phyloP scores from a whole-genome alignment of 2,888 invertebrate genomes.

The Andricus curvator region DNA sequence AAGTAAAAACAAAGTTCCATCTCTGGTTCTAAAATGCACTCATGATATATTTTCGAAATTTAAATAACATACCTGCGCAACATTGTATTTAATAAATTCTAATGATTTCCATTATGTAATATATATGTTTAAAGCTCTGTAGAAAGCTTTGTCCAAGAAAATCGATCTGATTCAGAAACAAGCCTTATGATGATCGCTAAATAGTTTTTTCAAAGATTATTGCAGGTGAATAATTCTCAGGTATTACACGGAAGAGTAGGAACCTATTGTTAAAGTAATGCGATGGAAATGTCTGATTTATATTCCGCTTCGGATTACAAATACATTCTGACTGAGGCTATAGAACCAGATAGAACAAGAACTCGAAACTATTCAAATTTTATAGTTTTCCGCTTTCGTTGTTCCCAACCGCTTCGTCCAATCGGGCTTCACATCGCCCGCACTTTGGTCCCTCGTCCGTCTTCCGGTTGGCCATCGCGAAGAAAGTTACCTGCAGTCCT shows the following conservation, averaged over 20 bases:
- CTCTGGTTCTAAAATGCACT: background rate
- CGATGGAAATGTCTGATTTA: slow-evolving; percentile 11
- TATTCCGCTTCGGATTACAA: slow-evolving; percentile 12
- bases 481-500: slow-evolving; percentile 45
- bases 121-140: background rate
- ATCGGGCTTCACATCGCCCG: slow-evolving; percentile 41
- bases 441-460: slow-evolving; percentile 11
- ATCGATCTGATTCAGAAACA: background rate
- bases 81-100: background rate
- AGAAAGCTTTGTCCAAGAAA: background rate
- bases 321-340: slow-evolving; percentile 3
- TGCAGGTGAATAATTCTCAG: background rate
- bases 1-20: background rate
- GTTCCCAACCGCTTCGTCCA: slow-evolving; percentile 35
- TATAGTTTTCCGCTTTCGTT: slow-evolving; percentile 51
- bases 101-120: background rate
- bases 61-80: background rate
- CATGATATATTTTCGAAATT: background rate
- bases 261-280: slow-evolving; percentile 9
- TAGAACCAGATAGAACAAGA: background rate
- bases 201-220: background rate
- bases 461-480: slow-evolving; percentile 41
- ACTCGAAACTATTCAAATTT: slow-evolving; percentile 49
- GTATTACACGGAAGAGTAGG: slow-evolving; percentile 12
- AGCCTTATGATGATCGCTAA: background rate